Conservation (phyloP, 23 tunicate species). For the Corella eumyota region DNA sequence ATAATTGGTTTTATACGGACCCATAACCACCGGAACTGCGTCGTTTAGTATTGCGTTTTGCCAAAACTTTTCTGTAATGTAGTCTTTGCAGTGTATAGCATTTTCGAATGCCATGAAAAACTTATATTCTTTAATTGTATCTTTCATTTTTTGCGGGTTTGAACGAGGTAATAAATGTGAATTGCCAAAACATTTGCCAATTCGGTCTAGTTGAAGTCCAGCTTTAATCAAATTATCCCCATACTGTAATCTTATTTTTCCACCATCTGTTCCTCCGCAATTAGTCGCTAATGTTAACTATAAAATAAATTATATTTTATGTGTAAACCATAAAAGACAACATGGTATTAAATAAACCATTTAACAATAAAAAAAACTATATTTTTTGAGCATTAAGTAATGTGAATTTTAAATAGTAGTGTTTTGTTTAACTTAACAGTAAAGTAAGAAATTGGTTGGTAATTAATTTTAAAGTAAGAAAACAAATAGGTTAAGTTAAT, state of each 20-base stretch:
- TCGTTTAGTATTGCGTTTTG: slow-evolving; percentile 1
- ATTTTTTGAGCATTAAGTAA: no score
- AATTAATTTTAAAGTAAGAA: no score
- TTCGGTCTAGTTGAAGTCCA: slow-evolving; percentile 14
- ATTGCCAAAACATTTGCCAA: slow-evolving; percentile 23
- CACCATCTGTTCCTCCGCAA: slow-evolving; percentile 12
- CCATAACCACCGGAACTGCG: slow-evolving; percentile 20
- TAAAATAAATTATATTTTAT: no score
- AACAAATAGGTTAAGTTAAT: no score
- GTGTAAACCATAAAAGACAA: no score
- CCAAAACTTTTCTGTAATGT: slow-evolving; percentile 34
- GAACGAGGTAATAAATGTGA: not conserved
- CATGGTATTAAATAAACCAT: no score
- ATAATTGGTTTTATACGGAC: slow-evolving; percentile 4
- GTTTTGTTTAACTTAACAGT: no score
- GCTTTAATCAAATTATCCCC: slow-evolving; percentile 8
- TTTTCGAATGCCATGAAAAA: slow-evolving; percentile 39
- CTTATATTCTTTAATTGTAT: slow-evolving; percentile 2
- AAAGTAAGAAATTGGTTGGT: no score
- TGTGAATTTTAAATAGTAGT: no score
- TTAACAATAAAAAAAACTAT: no score
- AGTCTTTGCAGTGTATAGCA: slow-evolving; percentile 14
- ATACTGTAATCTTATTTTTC: slow-evolving; percentile 7
- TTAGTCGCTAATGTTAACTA: not conserved
- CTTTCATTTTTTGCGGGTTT: not conserved